Evolutionary conservation across 2,888 invertebrate species (phyloP).

Genomic region (Pecten maximus): DNA sequence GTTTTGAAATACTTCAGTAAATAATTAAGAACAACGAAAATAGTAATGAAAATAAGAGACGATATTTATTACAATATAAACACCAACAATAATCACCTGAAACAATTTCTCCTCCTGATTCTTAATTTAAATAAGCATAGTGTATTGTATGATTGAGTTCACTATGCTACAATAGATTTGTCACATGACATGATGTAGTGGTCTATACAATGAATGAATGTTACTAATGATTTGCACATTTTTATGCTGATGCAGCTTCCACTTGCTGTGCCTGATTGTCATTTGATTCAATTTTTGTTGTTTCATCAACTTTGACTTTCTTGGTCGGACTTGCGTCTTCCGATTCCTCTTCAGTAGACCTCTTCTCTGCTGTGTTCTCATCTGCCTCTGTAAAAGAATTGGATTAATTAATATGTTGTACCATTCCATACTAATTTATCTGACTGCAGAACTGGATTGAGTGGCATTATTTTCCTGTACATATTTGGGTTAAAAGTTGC

Average conservation of each 20-base stretch:
- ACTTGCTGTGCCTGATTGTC: conserved; percentile 60
- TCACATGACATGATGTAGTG: conserved; percentile 35
- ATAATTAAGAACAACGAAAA: not conserved
- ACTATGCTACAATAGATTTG: conserved; percentile 30
- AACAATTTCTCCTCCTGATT: conserved; percentile 50
- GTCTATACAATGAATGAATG: conserved; percentile 29
- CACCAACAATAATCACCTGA: conserved; percentile 45
- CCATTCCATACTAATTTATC: too few relatives aligned
- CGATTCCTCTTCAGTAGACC: conserved; percentile 65
- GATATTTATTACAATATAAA: conserved; percentile 41
- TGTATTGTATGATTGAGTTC: conserved; percentile 29
- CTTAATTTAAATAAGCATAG: conserved; percentile 53
- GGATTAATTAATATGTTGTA: too few relatives aligned
- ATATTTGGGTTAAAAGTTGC: too few relatives aligned
- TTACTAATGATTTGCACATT: conserved; percentile 21
- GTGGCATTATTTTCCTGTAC: too few relatives aligned
- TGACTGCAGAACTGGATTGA: too few relatives aligned
- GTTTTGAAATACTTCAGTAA: too few relatives aligned
- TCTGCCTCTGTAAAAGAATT: conserved; percentile 44
- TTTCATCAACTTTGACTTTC: conserved; percentile 68
- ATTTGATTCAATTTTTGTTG: conserved; percentile 54
- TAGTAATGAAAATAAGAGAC: conserved; percentile 29
- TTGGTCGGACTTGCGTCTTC: conserved; percentile 73
- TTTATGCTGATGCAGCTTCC: conserved; percentile 56
- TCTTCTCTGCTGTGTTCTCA: conserved; percentile 59